Base-by-base conservation (phyloP, 2,113 vertebrate genomes). In the Ondatra zibethicus region DNA sequence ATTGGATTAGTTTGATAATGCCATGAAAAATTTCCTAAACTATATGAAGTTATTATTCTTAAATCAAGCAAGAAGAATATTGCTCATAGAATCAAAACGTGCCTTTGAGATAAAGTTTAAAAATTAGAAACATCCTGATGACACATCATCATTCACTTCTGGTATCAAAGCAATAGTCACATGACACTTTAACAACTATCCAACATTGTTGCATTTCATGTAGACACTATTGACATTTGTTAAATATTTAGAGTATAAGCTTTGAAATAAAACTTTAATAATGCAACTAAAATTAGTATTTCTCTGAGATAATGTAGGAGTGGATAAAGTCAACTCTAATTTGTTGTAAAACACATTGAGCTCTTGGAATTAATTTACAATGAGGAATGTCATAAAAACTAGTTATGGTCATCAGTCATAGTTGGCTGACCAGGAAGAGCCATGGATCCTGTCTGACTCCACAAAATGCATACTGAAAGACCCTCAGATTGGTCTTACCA, bases 61-160 rank as follows among this genome's bases (percentile, higher is more conserved):
- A 96, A 76, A 91, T 8, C 42, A 82, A 63, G 29, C 10, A 73
- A 95, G 27, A 73, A 58, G 36, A 29, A 5, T 7, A 36, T 81
- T 90, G 7, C 13, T 45, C 1, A 50, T 72, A 75, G 47, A 78
- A 33, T 76, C 19, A 87, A 94, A 96, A 70, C 13, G 12, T 78
- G 50, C 13, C 31, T 78, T 93, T 91, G 47, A 70, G 61, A 88
- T 84, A 70, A 89, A 82, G 39, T 90, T 85, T 93, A 77, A 86
- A 85, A 77, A 27, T 12, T 70, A 7, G 14, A 76, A 84, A 68
- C n/a, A 70, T 47, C 7, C 9, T 87, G 2, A 39, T 86, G 4
- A 14, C 3, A 63, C 65, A 96, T 31, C 66, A 16, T 82, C 36
- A 14, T 27, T 50, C 19, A 91, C 31, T 1, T 42, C 0, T 2